These are phyloP conservation scores for Todiramphus chloris DNA, from an alignment of 2,113 vertebrate species.

Conservation along the genomic window DNA sequence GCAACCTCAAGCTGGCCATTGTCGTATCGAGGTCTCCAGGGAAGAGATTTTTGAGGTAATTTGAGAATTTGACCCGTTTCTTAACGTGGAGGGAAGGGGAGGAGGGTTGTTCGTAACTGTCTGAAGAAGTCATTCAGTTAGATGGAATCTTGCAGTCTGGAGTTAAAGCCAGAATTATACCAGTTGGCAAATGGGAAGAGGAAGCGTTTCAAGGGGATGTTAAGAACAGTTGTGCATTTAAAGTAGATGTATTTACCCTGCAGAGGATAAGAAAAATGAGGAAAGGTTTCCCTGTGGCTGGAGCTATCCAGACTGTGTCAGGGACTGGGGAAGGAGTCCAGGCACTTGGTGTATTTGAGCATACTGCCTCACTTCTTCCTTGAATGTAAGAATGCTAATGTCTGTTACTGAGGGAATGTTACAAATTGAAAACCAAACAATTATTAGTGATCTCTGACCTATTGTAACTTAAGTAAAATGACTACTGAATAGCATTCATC, in stretches of 20 bases:
- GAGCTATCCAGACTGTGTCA: not conserved
- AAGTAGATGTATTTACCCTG: not conserved
- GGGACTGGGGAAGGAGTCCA: not conserved
- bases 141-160: not conserved
- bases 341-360: fast-evolving
- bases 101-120: not conserved
- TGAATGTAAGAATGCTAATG: not conserved
- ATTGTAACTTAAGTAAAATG: not conserved
- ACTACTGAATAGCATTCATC: not conserved
- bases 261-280: not conserved
- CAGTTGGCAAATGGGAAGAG: not conserved
- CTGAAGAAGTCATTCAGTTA: not conserved
- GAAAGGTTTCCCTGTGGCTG: not conserved
- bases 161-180: not conserved
- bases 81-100: not conserved
- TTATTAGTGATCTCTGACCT: not conserved
- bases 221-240: no score
- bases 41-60: constrained; percentile 97
- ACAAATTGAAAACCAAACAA: not conserved
- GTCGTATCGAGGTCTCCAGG: constrained; percentile 96
- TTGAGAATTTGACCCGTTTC: not conserved
- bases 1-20: constrained; percentile 97
- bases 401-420: not conserved
- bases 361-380: not conserved
- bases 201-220: not conserved